Base-by-base conservation (phyloP, 2,113 vertebrate genomes). In the Antennarius striatus region DNA sequence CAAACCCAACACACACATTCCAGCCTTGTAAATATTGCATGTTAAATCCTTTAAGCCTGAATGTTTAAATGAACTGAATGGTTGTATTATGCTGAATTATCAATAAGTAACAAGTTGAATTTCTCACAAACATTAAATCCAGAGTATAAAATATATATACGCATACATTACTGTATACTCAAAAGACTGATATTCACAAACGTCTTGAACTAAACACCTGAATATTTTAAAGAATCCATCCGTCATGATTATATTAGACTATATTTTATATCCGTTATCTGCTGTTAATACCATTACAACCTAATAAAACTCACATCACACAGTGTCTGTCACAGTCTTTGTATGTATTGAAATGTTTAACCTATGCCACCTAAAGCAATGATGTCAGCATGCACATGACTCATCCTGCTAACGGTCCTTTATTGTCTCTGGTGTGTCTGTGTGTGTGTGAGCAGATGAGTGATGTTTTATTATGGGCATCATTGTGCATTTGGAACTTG, bases 11-110 rank as follows among this genome's bases (percentile, higher is more conserved):
- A 82, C 56, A 71, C 43, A 50, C 59, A 81, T 64, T 55, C 49
- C 75, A 80, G 69, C 71, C 70, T 71, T 92, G 91, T 92, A 91
- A 87, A 92, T 91, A 91, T 62, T 91, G 91, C 91, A 92, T 91
- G 91, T 86, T 77, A 80, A 84, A 80, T 83, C 73, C 22, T 63
- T 45, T 22, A 80, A 80, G 56, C 71, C 82, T 86, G 87, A 90
- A 87, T 88, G 83, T 90, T 82, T 80, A 78, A 79, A 77, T 89
- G 73, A 81, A 84, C 80, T 80, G 63, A 84, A 75, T 51, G 74
- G 68, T 79, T 75, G 76, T 87, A 84, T 85, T 81, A 79, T 86
- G 77, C 66, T 65, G 73, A 72, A 77, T 61, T 69, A 63, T 77
- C 72, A 63, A 73, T 36, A 65, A 77, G 79, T 12, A 71, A 71